Conservation (phyloP, 2,888 invertebrate genomes). For the Eristalis arbustorum region DNA sequence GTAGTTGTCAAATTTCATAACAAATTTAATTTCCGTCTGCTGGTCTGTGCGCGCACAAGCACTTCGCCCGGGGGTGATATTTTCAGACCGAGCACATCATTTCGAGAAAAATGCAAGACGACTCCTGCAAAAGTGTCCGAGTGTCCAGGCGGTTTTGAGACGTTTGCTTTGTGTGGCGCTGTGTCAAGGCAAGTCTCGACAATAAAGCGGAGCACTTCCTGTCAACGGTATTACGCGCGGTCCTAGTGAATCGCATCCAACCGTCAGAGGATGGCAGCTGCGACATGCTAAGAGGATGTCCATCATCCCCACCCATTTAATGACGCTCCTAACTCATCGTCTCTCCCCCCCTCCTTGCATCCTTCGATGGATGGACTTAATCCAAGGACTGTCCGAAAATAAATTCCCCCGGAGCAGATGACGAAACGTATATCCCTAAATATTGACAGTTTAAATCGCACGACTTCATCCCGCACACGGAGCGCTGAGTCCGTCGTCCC, state of each 20-base stretch:
- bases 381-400: not conserved
- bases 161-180: not conserved
- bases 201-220: not conserved
- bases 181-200: not conserved
- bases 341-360: not conserved
- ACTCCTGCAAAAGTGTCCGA: not conserved
- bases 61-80: not conserved
- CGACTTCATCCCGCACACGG: not conserved
- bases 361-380: not conserved
- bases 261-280: not conserved
- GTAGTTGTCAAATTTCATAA: not conserved
- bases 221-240: not conserved
- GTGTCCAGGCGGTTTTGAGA: not conserved
- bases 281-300: not conserved
- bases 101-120: not conserved
- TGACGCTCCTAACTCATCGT: not conserved
- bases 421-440: not conserved
- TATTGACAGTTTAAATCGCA: slow-evolving; percentile 28
- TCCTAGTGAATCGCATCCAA: not conserved
- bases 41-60: not conserved
- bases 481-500: not conserved
- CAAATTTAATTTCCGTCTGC: slow-evolving; percentile 14
- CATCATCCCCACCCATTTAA: not conserved
- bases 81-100: not conserved
- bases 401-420: not conserved